Conservation (phyloP, 1,140 invertebrate genomes). For the Zaprionus lachaisei region DNA sequence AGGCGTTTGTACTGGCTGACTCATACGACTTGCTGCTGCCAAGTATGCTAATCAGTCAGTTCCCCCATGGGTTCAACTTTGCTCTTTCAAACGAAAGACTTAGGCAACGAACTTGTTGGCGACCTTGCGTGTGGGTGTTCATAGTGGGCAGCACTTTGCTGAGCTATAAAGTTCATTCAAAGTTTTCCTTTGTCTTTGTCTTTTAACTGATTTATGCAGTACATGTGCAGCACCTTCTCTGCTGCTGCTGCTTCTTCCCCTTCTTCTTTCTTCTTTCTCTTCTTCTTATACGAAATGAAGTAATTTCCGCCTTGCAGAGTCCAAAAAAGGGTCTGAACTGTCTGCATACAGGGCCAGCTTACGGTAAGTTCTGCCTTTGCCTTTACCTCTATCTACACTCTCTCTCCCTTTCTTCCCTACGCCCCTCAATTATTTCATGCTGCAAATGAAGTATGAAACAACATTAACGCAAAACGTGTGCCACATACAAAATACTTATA, state of each 20-base stretch:
- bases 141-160: background rate
- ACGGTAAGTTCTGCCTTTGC: slow-evolving; percentile 49
- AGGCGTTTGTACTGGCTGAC: slow-evolving; percentile 56
- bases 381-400: slow-evolving; percentile 12
- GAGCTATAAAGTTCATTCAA: background rate
- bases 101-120: slow-evolving; percentile 67
- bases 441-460: slow-evolving; percentile 72
- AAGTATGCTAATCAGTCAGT: slow-evolving; percentile 62
- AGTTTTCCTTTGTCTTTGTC: background rate
- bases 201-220: slow-evolving; percentile 2
- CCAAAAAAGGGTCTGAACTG: slow-evolving; percentile 27
- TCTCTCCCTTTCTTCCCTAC: slow-evolving; percentile 43
- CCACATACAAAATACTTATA: slow-evolving; percentile 62
- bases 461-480: slow-evolving; percentile 75
- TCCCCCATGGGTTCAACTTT: slow-evolving; percentile 57
- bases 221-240: background rate
- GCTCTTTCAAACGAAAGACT: slow-evolving; percentile 71
- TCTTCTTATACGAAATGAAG: slow-evolving; percentile 53
- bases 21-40: slow-evolving; percentile 41
- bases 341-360: slow-evolving; percentile 28
- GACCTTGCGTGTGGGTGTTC: slow-evolving; percentile 55
- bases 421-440: slow-evolving; percentile 73
- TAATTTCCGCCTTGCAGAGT: slow-evolving; percentile 65
- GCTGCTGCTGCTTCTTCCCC: slow-evolving; percentile 7
- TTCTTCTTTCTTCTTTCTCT: background rate